phyloP scores from a whole-genome alignment of 1,140 invertebrate genomes.

The Bombus confusus region DNA sequence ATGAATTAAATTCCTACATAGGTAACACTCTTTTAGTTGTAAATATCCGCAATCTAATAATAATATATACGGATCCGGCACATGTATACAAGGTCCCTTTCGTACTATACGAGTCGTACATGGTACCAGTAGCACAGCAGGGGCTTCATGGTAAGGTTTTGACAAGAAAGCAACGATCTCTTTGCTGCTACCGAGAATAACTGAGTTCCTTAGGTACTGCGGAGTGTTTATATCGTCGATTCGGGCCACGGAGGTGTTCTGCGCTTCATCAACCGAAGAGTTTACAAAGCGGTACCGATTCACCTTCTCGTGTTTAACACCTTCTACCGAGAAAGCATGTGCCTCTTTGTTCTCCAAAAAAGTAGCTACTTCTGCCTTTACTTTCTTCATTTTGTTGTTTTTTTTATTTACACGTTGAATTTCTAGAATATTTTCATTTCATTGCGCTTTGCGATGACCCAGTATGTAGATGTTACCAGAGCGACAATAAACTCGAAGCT shows the following conservation, averaged over 20 bases:
- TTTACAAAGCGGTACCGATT: slow-evolving; percentile 57
- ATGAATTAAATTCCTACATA: no score
- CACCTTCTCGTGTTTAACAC: slow-evolving; percentile 53
- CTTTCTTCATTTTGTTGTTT: background rate
- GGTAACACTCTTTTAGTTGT: no score
- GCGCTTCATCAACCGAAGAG: slow-evolving; percentile 65
- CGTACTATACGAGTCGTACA: background rate
- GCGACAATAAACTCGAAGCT: background rate
- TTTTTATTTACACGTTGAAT: background rate
- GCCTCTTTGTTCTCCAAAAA: background rate
- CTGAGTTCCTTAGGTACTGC: slow-evolving; percentile 38
- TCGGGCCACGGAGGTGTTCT: slow-evolving; percentile 61
- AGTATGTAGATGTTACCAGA: background rate
- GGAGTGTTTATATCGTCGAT: slow-evolving; percentile 56
- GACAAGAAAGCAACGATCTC: slow-evolving; percentile 46
- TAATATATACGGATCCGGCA: background rate
- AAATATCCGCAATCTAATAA: background rate
- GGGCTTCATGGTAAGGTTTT: background rate
- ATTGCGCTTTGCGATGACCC: background rate
- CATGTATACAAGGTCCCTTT: background rate
- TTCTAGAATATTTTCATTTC: background rate
- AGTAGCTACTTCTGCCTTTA: background rate
- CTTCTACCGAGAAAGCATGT: slow-evolving; percentile 20
- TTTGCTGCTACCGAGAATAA: slow-evolving; percentile 53
- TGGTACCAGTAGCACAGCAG: background rate